phyloP scores from a whole-genome alignment of 1,140 invertebrate genomes.

The Octopus sinensis region DNA sequence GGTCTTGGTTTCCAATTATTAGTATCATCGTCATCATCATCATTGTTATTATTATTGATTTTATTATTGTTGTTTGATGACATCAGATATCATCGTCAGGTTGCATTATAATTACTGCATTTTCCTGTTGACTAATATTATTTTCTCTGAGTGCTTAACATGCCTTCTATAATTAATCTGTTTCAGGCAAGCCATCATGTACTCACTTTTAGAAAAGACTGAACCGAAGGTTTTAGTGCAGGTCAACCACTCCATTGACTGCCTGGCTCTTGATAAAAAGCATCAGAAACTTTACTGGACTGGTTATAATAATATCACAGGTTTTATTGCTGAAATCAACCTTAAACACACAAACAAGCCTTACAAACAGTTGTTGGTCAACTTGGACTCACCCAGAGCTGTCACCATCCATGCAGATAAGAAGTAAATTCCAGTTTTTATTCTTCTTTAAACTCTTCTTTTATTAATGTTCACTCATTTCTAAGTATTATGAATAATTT shows the following conservation, averaged over 20 bases:
- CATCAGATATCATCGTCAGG: too few species aligned
- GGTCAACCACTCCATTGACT: constrained; percentile 31
- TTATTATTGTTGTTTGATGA: too few species aligned
- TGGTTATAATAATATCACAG: constrained; percentile 29
- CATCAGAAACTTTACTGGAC: constrained; percentile 40
- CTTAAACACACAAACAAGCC: constrained; percentile 26
- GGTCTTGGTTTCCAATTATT: too few species aligned
- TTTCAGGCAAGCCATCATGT: constrained; percentile 4
- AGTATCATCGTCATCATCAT: too few species aligned
- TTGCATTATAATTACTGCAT: too few species aligned
- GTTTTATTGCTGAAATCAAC: constrained; percentile 35
- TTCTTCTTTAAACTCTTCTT: too few species aligned
- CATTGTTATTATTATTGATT: too few species aligned
- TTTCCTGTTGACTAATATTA: too few species aligned
- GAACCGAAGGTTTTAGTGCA: constrained; percentile 9
- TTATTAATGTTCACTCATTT: too few species aligned
- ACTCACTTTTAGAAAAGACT: not conserved
- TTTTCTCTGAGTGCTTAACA: too few species aligned
- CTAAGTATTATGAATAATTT: too few species aligned
- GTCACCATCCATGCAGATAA: constrained; percentile 34
- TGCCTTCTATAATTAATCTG: not conserved
- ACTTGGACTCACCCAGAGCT: constrained; percentile 32
- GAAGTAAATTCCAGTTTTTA: constrained; percentile 28
- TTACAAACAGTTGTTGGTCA: constrained; percentile 27
- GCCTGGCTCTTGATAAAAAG: constrained; percentile 29